Evolutionary conservation across 2,113 vertebrate genomes (phyloP).

Genomic region (Carlito syrichta): DNA sequence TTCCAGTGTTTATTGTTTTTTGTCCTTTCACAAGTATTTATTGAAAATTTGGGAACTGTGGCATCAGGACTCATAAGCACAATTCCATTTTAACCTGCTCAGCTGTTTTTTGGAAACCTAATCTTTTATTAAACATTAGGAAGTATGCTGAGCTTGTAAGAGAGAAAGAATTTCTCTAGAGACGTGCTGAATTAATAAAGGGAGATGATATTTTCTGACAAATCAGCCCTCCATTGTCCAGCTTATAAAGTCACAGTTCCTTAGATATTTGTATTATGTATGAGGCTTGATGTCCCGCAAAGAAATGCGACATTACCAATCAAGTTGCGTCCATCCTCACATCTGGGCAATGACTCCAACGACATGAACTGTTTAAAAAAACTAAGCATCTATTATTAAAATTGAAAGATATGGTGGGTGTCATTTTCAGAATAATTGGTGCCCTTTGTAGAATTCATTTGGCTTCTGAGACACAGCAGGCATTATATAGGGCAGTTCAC

Average conservation of each 20-base stretch:
- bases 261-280: neutral
- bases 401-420: neutral
- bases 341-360: neutral
- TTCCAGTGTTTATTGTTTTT: neutral
- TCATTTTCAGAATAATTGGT: neutral
- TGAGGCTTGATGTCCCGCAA: neutral
- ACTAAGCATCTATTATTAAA: neutral
- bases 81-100: slow-evolving; percentile 46
- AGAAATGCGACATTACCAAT: neutral
- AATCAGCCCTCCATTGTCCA: neutral
- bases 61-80: neutral
- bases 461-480: neutral
- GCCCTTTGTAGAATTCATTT: slow-evolving; percentile 12
- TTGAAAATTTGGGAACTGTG: neutral
- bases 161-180: slow-evolving; percentile 21
- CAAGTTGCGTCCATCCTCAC: neutral
- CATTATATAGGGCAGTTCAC: neutral
- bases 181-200: slow-evolving; percentile 55
- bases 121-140: slow-evolving; percentile 66
- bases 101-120: slow-evolving; percentile 36
- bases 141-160: slow-evolving; percentile 65
- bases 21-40: neutral
- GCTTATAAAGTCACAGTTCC: neutral
- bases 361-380: neutral
- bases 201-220: slow-evolving; percentile 46